phyloP scores from a whole-genome alignment of 2,797 vertebrate species.

The Pogonophryne albipinna region DNA sequence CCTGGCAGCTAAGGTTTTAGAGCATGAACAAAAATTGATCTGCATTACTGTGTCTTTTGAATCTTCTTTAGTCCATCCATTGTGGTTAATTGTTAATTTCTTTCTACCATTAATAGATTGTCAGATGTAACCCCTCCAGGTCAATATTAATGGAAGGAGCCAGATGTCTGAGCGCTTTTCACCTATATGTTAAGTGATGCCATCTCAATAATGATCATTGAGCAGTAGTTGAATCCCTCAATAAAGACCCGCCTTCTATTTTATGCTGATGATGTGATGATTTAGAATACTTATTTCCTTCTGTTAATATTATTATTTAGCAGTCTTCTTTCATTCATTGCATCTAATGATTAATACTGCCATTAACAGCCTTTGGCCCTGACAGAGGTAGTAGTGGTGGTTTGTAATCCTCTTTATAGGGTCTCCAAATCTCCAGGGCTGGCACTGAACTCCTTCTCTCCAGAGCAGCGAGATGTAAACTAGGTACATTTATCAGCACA shows the following conservation, averaged over 20 bases:
- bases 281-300: conserved; percentile 11
- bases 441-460: conserved; percentile 33
- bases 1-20: conserved; percentile 63
- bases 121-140: not conserved
- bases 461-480: conserved; percentile 49
- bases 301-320: conserved; percentile 13
- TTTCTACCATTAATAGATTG: not conserved
- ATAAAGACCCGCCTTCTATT: conserved; percentile 3
- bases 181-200: not conserved
- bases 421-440: conserved; percentile 39
- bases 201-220: not conserved
- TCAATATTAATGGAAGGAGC: not conserved
- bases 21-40: conserved; percentile 70
- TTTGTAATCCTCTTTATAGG: conserved; percentile 56
- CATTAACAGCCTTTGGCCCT: conserved; percentile 17
- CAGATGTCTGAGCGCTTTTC: not conserved
- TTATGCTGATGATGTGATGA: not conserved
- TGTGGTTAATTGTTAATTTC: not conserved
- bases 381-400: conserved; percentile 19
- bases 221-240: not conserved
- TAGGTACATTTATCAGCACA: conserved; percentile 68
- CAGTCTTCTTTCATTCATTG: conserved; percentile 33
- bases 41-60: conserved; percentile 26
- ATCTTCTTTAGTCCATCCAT: conserved; percentile 10
- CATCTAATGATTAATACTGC: conserved; percentile 31